phyloP scores from a whole-genome alignment of 2,797 vertebrate species.

The Ptychobarbus kaznakovi region DNA sequence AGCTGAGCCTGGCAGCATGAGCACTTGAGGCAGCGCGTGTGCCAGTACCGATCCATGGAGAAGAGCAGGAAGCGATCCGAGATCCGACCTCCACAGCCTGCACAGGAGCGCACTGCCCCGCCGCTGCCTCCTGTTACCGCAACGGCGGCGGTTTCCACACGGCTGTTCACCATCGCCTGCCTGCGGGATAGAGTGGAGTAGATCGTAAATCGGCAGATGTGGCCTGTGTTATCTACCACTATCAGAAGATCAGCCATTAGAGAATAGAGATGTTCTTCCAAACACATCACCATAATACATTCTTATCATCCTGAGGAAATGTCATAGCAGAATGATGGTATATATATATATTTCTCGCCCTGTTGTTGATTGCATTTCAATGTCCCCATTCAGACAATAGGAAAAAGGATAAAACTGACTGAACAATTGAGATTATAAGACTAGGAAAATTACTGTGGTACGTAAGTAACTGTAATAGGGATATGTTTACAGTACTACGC shows the following conservation, averaged over 20 bases:
- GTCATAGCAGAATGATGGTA: conserved; percentile 8
- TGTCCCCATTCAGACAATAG: neutral
- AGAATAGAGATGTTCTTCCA: conserved; percentile 3
- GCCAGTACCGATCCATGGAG: conserved; percentile 85
- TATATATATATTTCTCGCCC: neutral
- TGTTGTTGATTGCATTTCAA: neutral
- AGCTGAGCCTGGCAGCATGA: conserved; percentile 85
- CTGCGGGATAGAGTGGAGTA: conserved; percentile 45
- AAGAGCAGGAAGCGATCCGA: conserved; percentile 82
- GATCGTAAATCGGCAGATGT: neutral
- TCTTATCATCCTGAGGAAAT: neutral
- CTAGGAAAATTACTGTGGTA: neutral
- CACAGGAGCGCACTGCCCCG: conserved; percentile 69
- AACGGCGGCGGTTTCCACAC: conserved; percentile 72
- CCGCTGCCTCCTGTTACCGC: conserved; percentile 71
- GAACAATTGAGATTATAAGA: neutral
- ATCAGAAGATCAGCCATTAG: conserved; percentile 27
- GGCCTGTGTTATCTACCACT: conserved; percentile 9
- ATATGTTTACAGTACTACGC: neutral
- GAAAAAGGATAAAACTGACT: neutral
- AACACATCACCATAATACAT: conserved; percentile 23
- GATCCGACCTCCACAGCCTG: conserved; percentile 79
- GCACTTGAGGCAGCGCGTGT: conserved; percentile 83
- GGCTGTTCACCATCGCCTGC: conserved; percentile 78
- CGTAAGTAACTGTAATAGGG: neutral